Conservation (phyloP, 1,140 invertebrate genomes). For the Metopolophium dirhodum region DNA sequence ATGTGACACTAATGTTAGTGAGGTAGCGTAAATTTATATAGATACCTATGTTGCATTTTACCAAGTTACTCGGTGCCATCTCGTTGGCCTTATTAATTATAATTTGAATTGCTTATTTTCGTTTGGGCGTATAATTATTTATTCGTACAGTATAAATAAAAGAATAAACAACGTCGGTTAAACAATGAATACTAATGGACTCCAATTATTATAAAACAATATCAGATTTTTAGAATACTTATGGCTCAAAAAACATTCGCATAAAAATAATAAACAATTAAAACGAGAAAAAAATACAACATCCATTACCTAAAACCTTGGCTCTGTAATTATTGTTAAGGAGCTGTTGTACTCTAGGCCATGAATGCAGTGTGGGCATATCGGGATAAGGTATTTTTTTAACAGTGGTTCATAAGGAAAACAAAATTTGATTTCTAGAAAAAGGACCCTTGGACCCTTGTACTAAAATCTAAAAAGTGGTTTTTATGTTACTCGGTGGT, state of each 20-base stretch:
- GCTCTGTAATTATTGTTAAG: neutral
- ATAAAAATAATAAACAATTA: neutral
- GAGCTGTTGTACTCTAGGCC: neutral
- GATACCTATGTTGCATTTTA: neutral
- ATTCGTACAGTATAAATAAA: neutral
- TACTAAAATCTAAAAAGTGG: neutral
- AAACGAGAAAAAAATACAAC: neutral
- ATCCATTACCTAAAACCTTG: neutral
- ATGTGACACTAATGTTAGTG: neutral
- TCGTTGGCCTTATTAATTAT: neutral
- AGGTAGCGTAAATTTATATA: neutral
- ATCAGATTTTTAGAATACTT: neutral
- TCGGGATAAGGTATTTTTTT: neutral
- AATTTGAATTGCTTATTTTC: conserved; percentile 13
- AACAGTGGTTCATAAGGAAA: neutral
- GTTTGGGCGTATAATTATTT: neutral
- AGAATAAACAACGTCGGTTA: neutral
- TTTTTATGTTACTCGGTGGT: neutral
- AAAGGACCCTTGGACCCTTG: neutral
- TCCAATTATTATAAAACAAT: neutral
- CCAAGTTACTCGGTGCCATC: neutral
- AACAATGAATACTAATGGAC: neutral
- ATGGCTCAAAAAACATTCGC: neutral
- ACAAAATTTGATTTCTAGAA: neutral
- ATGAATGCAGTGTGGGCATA: neutral